phyloP scores from a whole-genome alignment of 2,113 vertebrate species.

The Ovis aries region ARS-UI_Ramb_v3.0 NC_056055.1:241923001-241923500 shows the following conservation, averaged over 20 bases:
- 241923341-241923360: constrained; percentile 73
- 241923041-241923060: neutral
- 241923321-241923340: constrained; percentile 79
- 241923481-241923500: neutral
- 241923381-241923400: constrained; percentile 74
- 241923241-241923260: constrained; percentile 77
- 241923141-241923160: constrained; percentile 40
- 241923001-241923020: neutral
- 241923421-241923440: constrained; percentile 10
- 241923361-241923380: constrained; percentile 82
- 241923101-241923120: neutral
- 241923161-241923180: constrained; percentile 49
- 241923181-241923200: neutral
- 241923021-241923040: neutral
- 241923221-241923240: constrained; percentile 73
- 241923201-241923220: constrained; percentile 62
- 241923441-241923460: constrained; percentile 48
- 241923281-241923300: constrained; percentile 85
- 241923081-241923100: constrained; percentile 5
- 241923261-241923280: constrained; percentile 81
- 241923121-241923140: neutral
- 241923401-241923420: neutral
- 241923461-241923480: constrained; percentile 32
- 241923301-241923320: constrained; percentile 80
- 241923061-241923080: neutral